These are phyloP conservation scores for Argya squamiceps DNA, from an alignment of 2,797 vertebrate species.

Conservation along the genomic window DNA sequence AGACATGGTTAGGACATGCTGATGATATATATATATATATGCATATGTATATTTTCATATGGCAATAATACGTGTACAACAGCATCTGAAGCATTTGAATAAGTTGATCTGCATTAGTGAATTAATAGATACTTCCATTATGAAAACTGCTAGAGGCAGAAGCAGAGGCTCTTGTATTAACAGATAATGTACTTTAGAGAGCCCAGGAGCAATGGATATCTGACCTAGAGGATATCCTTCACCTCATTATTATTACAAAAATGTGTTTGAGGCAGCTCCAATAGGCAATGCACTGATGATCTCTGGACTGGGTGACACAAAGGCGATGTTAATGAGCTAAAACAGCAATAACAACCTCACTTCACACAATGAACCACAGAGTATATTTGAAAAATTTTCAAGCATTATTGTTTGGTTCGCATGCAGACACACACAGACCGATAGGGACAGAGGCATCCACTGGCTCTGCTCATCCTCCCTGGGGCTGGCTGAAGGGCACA, in stretches of 20 bases:
- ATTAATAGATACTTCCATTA: not conserved
- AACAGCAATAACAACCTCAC: not conserved
- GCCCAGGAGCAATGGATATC: not conserved
- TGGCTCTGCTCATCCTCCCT: not conserved
- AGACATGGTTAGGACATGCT: not conserved
- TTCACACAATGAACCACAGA: not conserved
- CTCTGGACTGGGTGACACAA: not conserved
- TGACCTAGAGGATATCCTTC: not conserved
- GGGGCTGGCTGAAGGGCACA: not conserved
- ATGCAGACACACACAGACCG: accelerated
- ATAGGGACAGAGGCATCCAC: not conserved
- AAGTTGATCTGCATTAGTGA: not conserved
- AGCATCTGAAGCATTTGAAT: not conserved
- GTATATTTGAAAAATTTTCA: not conserved
- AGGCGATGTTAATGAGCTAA: not conserved
- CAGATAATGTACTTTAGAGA: not conserved
- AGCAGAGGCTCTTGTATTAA: not conserved
- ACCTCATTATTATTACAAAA: not conserved
- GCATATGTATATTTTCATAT: not conserved
- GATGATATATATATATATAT: not conserved
- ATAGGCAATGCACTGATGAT: not conserved
- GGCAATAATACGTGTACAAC: not conserved
- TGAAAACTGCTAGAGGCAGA: not conserved
- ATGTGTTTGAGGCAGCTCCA: not conserved
- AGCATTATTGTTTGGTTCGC: not conserved